Conservation (phyloP, 2,113 vertebrate genomes). For the Dicaeum eximium region DNA sequence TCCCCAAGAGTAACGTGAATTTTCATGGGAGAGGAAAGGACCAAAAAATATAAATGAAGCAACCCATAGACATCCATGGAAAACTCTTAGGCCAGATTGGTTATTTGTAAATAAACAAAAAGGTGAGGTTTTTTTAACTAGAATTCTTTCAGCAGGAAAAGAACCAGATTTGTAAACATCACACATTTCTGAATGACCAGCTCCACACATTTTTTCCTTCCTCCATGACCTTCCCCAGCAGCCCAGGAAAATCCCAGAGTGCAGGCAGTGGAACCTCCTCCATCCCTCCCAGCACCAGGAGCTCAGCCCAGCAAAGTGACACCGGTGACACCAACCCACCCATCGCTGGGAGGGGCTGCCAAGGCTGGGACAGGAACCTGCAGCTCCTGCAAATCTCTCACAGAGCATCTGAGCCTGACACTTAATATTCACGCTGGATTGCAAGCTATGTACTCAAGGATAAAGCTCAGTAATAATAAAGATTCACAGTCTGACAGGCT, state of each 20-base stretch:
- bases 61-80: neutral
- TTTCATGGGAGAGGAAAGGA: neutral
- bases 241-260: neutral
- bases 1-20: neutral
- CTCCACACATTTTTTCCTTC: neutral
- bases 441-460: slow-evolving; percentile 62
- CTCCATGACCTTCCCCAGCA: neutral
- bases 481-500: slow-evolving; percentile 42
- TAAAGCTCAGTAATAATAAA: slow-evolving; percentile 59
- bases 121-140: neutral
- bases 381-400: slow-evolving; percentile 43
- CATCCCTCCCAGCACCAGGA: neutral
- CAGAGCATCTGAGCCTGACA: slow-evolving; percentile 53
- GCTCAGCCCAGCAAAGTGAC: neutral
- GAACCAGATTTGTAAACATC: neutral
- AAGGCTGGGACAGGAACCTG: slow-evolving; percentile 6
- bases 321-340: slow-evolving; percentile 30
- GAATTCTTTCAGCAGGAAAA: neutral
- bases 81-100: neutral
- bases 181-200: neutral
- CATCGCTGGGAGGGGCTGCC: slow-evolving; percentile 35
- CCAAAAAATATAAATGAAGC: neutral
- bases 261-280: neutral
- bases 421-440: slow-evolving; percentile 70
- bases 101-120: neutral